phyloP scores from a whole-genome alignment of 2,113 vertebrate genomes.

The Tapirus terrestris region DNA sequence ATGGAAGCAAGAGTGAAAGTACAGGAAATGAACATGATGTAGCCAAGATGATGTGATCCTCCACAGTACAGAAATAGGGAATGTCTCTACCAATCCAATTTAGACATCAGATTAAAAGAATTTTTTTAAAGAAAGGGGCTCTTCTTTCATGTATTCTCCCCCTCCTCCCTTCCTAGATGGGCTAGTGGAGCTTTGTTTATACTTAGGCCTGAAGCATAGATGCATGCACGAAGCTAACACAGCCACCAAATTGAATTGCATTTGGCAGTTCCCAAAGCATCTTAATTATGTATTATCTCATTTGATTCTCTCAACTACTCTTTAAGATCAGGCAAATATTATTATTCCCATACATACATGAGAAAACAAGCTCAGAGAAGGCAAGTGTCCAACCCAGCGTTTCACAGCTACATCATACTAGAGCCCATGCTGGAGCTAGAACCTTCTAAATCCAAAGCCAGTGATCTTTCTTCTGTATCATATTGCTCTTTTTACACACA shows the following conservation, averaged over 20 bases:
- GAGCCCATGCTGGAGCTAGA: neutral
- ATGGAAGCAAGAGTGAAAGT: neutral
- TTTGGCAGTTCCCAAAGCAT: neutral
- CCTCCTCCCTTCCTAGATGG: neutral
- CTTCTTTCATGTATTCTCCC: neutral
- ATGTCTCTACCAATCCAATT: neutral
- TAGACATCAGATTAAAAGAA: neutral
- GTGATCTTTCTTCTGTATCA: neutral
- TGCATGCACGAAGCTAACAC: neutral
- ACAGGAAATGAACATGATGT: neutral
- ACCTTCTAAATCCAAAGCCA: neutral
- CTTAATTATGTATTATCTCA: neutral
- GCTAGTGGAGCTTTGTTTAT: neutral
- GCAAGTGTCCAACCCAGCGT: neutral
- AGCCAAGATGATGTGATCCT: neutral
- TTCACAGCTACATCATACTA: neutral
- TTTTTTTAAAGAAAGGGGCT: neutral
- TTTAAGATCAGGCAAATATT: neutral
- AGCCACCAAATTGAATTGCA: neutral
- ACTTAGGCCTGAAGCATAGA: neutral
- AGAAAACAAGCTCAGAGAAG: constrained; percentile 25
- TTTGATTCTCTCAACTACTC: neutral
- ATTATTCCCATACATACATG: neutral
- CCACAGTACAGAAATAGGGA: neutral
- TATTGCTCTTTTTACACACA: neutral